Evolutionary conservation across 1,140 invertebrate species (phyloP).

Genomic region (Bombus pyrosoma): DNA sequence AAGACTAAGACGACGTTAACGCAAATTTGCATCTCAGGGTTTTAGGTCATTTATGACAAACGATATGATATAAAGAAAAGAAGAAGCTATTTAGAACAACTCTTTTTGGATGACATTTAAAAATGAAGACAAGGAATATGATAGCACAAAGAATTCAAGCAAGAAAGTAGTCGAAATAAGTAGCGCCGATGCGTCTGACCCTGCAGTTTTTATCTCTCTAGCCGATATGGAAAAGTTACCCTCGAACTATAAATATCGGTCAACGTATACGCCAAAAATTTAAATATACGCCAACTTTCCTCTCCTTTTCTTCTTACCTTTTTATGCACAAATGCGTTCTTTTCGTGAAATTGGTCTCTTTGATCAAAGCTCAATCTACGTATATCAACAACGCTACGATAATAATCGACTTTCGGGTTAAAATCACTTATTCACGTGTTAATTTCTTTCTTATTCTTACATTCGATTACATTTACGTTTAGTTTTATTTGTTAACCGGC

Average conservation of each 20-base stretch:
- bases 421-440: neutral
- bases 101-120: slow-evolving; percentile 2
- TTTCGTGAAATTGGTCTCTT: neutral
- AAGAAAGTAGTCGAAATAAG: slow-evolving; percentile 15
- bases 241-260: slow-evolving; percentile 17
- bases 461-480: neutral
- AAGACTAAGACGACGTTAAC: neutral
- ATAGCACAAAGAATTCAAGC: slow-evolving; percentile 1
- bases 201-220: neutral
- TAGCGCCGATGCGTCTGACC: neutral
- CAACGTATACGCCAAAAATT: slow-evolving; percentile 19
- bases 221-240: slow-evolving; percentile 20
- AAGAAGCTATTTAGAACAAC: slow-evolving; percentile 16
- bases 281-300: neutral
- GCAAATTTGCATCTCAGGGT: slow-evolving; percentile 41
- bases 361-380: slow-evolving; percentile 38
- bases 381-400: neutral
- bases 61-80: neutral
- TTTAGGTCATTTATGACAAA: slow-evolving; percentile 20
- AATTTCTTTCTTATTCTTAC: neutral
- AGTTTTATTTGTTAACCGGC: neutral
- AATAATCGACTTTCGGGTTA: slow-evolving; percentile 30
- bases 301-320: neutral
- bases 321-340: slow-evolving; percentile 44
- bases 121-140: neutral